These are phyloP conservation scores for Momotus momota DNA, from an alignment of 2,797 vertebrate species.

Conservation along the genomic window DNA sequence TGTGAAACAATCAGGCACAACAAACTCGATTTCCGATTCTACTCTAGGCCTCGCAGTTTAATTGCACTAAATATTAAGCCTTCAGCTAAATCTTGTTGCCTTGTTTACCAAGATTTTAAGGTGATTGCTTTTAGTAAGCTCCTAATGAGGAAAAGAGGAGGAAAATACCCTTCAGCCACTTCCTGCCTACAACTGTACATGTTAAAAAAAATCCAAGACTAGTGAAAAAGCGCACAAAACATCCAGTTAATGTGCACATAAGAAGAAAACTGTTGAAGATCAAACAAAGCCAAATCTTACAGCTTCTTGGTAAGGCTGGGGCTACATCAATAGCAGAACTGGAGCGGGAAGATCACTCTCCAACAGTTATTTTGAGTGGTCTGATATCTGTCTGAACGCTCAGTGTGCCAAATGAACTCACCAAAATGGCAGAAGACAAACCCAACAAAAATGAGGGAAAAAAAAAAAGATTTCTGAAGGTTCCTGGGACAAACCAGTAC, in stretches of 20 bases:
- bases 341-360: neutral
- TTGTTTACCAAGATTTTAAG: neutral
- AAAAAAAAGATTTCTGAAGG: neutral
- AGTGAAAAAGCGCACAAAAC: neutral
- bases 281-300: neutral
- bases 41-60: neutral
- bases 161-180: neutral
- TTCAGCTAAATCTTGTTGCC: neutral
- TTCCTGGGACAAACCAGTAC: neutral
- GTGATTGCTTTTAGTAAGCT: neutral
- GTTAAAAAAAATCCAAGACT: neutral
- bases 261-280: neutral
- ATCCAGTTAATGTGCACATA: fast-evolving
- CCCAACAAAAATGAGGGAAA: neutral
- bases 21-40: neutral
- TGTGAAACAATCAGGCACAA: neutral
- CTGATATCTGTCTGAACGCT: fast-evolving
- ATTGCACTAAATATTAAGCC: neutral
- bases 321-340: neutral
- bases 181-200: neutral
- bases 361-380: neutral
- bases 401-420: fast-evolving
- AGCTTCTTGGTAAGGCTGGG: neutral
- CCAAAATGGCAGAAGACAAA: neutral
- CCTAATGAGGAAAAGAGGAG: neutral